phyloP scores from a whole-genome alignment of 2,888 invertebrate species.

The Ochropleura leucogaster region DNA sequence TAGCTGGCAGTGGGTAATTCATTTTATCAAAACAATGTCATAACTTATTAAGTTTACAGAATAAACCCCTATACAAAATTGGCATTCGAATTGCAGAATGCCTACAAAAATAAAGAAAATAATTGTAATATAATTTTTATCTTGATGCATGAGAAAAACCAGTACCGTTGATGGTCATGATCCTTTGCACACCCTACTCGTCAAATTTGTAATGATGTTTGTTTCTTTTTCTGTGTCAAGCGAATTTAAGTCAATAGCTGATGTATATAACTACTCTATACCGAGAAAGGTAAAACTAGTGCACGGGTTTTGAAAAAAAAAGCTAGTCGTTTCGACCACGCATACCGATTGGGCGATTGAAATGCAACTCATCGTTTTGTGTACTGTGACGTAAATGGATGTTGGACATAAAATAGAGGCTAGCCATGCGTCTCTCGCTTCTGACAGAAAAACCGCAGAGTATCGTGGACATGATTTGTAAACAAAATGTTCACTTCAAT shows the following conservation, averaged over 20 bases:
- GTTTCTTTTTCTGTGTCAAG: not conserved
- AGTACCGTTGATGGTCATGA: too few species aligned
- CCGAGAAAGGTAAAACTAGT: not conserved
- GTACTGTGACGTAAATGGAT: slow-evolving; percentile 18
- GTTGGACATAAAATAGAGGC: slow-evolving; percentile 15
- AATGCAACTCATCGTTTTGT: slow-evolving; percentile 36
- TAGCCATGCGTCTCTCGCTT: slow-evolving; percentile 1
- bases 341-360: slow-evolving; percentile 19
- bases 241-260: not conserved
- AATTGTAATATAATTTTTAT: too few species aligned
- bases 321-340: not conserved
- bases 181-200: too few species aligned
- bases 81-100: too few species aligned
- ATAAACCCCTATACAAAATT: too few species aligned
- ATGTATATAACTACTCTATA: not conserved
- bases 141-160: too few species aligned
- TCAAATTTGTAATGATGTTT: not conserved
- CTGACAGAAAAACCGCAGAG: not conserved
- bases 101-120: too few species aligned
- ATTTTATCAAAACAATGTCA: too few species aligned
- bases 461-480: not conserved
- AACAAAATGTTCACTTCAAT: not conserved
- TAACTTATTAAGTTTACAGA: too few species aligned
- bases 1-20: too few species aligned
- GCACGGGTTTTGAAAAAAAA: not conserved